Conservation (phyloP, 2,888 invertebrate species). For the Metellina segmentata region DNA sequence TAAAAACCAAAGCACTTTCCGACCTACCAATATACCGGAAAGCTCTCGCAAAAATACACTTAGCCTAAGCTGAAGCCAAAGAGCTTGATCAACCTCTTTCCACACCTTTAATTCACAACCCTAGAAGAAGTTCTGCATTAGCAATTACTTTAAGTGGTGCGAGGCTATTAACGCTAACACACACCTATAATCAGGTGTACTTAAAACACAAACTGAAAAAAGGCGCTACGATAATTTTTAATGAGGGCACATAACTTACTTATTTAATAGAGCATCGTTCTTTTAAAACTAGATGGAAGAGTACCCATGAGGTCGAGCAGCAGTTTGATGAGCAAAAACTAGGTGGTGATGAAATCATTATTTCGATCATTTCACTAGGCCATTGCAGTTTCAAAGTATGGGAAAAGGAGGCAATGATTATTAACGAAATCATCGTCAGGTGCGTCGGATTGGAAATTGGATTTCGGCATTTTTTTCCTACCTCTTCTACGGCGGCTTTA, state of each 20-base stretch:
- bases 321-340: slow-evolving; percentile 36
- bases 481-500: not conserved
- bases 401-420: not conserved
- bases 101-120: not conserved
- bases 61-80: not conserved
- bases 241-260: slow-evolving; percentile 60
- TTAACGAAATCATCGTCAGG: slow-evolving; percentile 17
- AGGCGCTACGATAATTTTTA: slow-evolving; percentile 42
- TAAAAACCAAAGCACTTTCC: not conserved
- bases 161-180: slow-evolving; percentile 59
- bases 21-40: not conserved
- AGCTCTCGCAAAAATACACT: not conserved
- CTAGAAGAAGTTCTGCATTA: slow-evolving; percentile 21
- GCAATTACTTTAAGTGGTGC: slow-evolving; percentile 60
- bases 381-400: not conserved
- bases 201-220: slow-evolving; percentile 26
- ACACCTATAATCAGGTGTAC: slow-evolving; percentile 48
- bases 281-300: not conserved
- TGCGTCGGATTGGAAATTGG: slow-evolving; percentile 10
- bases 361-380: slow-evolving; percentile 29
- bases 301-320: slow-evolving; percentile 22
- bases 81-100: not conserved
- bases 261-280: slow-evolving; percentile 40
- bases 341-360: slow-evolving; percentile 42
- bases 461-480: not conserved